Base-by-base conservation (phyloP, 2,113 vertebrate species). In the Xiphias gladius region DNA sequence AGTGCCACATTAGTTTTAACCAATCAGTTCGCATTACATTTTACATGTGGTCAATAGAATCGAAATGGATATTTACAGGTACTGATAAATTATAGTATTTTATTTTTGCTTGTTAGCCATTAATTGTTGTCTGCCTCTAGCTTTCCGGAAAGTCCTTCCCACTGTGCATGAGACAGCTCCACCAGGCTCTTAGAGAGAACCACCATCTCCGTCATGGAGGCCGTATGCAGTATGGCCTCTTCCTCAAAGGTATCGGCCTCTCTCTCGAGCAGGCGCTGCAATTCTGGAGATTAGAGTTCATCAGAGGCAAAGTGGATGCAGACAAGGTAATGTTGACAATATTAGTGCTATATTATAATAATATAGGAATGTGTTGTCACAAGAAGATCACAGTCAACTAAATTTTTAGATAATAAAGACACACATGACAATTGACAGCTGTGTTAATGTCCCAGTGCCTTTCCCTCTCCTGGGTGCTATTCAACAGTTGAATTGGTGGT, bases 221-320 rank as follows among this genome's bases (percentile, higher is more conserved):
- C 10, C 96, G 98, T 0, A 97, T 99, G 98, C 98, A 99, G 50
- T 99, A 99, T 0, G 98, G 98, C 0, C 97, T 99, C 48, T 99
- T 98, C 93, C 94, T 99, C 7, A 99, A 99, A 80, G 97, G 97
- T 73, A 97, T 99, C 0, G 98, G 98, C 70, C 91, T 99, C 43
- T 97, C 98, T 1, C 83, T 99, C 88, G 97, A 99, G 11, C 98
- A 99, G 90, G 97, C 98, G 0, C 85, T 99, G 91, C 97, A 98
- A 76, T 99, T 99, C 81, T 99, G 98, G 98, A 98, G 97, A 91
- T 95, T 95, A 0, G 98, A 99, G 88, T 99, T 99, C 84, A 93
- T 96, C 83, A 95, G 87, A 91, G 98, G 98, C 87, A 99, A 99
- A 89, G 96, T 99, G 84, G 98, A 98, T 63, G 93, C 96, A n/a